phyloP scores from a whole-genome alignment of 1,140 invertebrate genomes.

The Drosophila funebris region DNA sequence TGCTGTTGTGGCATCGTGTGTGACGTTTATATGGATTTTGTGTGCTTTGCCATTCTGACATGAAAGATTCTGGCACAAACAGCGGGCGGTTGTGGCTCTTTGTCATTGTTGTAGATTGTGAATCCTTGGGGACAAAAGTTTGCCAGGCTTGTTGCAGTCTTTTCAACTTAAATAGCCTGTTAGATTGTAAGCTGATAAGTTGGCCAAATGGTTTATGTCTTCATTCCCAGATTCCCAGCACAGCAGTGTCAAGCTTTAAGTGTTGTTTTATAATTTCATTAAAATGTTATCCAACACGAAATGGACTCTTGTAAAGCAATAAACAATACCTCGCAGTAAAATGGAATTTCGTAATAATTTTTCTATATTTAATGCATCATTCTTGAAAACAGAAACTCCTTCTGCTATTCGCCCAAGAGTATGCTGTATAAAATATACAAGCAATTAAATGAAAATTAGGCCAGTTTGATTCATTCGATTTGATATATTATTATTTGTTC shows the following conservation, averaged over 20 bases:
- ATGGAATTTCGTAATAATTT: too few relatives aligned
- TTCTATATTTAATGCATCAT: background rate
- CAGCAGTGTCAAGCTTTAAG: background rate
- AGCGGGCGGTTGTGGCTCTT: constrained; percentile 28
- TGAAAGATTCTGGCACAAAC: constrained; percentile 37
- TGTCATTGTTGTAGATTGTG: constrained; percentile 25
- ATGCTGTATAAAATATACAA: constrained; percentile 9
- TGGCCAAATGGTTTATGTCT: constrained; percentile 6
- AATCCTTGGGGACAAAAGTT: constrained; percentile 5
- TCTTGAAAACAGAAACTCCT: background rate
- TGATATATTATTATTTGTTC: background rate
- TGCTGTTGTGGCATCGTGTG: constrained; percentile 32
- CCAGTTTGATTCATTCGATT: background rate
- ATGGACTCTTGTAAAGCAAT: too few relatives aligned
- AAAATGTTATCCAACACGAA: too few relatives aligned
- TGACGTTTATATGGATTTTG: constrained; percentile 52
- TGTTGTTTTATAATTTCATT: background rate
- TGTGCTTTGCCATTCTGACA: constrained; percentile 24
- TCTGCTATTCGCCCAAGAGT: constrained; percentile 9
- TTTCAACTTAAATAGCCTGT: constrained; percentile 15
- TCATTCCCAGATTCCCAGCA: background rate
- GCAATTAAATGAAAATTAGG: background rate
- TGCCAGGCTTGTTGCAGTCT: background rate
- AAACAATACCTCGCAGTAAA: too few relatives aligned
- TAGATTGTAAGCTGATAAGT: constrained; percentile 13